Base-by-base conservation (phyloP, 2,113 vertebrate genomes). In the Nerophis lumbriciformis region DNA sequence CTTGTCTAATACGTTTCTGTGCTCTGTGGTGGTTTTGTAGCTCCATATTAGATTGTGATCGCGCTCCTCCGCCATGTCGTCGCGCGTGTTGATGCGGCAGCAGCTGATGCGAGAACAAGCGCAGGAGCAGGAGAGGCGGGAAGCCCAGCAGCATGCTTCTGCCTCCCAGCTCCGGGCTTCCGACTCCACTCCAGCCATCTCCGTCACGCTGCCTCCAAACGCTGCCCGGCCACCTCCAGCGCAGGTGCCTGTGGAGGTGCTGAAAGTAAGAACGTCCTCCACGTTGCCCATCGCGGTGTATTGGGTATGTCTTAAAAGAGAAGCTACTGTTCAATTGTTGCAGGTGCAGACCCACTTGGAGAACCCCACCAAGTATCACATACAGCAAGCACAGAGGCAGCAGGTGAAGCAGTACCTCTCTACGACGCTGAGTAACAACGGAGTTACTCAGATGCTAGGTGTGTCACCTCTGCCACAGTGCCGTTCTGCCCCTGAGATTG, bases 61-160 rank as follows among this genome's bases (percentile, higher is more conserved):
- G 2, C 6, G 9, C 21, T 58, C 59, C 10, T 55, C 56, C 70
- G 71, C 72, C 84, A 93, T 93, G 87, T 91, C 92, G 2, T 93
- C 92, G 0, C 83, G 93, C 7, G 90, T 93, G 72, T 82, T 93
- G 75, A 85, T 93, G 71, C 89, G 92, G 49, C 93, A 94, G 88
- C 93, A 94, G 90, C 90, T 94, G 57, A 94, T 94, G 93, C 83
- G 92, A 73, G 93, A 93, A n/a, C 93, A 94, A 80, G 90, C 92
- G 1, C 93, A 92, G 83, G 92, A 94, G 72, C 93, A 93, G 78
- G 93, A 94, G 87, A 86, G 90, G 59, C 89, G 92, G 8, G 93
- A 94, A 72, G 92, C 91, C 57, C 92, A 89, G 73, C 90, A 90
- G 61, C 87, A 88, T 61, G 88, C 91, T 50, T 82, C 85, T 39